Evolutionary conservation across 30 jellyfish, hydroid and myxozoan species (phyloP).

Genomic region (Rhopilema esculentum): DNA sequence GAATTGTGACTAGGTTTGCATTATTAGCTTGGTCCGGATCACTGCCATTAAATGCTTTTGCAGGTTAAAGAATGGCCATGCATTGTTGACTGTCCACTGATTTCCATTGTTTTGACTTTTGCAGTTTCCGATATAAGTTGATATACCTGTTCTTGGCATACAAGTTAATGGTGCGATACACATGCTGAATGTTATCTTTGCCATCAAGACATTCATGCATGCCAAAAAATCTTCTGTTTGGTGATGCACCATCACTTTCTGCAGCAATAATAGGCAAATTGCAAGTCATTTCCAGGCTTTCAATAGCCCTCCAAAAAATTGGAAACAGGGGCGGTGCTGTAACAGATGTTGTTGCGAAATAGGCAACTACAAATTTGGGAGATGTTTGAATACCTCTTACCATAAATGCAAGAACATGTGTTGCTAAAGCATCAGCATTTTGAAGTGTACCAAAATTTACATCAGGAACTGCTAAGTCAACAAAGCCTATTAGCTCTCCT

Average conservation of each 20-base stretch:
- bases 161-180: neutral
- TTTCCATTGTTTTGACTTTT: constrained; percentile 28
- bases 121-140: constrained; percentile 31
- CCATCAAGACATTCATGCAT: constrained; percentile 17
- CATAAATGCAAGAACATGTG: constrained; percentile 52
- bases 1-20: neutral
- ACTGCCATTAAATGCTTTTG: neutral
- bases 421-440: constrained; percentile 27
- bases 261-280: constrained; percentile 16
- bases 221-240: constrained; percentile 33
- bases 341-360: constrained; percentile 52
- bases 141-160: neutral
- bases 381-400: constrained; percentile 28
- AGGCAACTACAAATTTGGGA: constrained; percentile 24
- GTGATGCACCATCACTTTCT: constrained; percentile 60
- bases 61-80: constrained; percentile 39
- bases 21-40: constrained; percentile 1
- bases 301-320: constrained; percentile 42
- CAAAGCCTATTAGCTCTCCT: constrained; percentile 69
- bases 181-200: neutral
- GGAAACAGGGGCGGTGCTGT: constrained; percentile 49
- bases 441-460: constrained; percentile 19
- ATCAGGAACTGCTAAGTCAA: constrained; percentile 69
- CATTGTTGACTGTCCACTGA: constrained; percentile 46
- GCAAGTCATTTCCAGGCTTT: neutral